phyloP scores from a whole-genome alignment of 2,888 invertebrate genomes.

The Ecdyonurus torrentis region DNA sequence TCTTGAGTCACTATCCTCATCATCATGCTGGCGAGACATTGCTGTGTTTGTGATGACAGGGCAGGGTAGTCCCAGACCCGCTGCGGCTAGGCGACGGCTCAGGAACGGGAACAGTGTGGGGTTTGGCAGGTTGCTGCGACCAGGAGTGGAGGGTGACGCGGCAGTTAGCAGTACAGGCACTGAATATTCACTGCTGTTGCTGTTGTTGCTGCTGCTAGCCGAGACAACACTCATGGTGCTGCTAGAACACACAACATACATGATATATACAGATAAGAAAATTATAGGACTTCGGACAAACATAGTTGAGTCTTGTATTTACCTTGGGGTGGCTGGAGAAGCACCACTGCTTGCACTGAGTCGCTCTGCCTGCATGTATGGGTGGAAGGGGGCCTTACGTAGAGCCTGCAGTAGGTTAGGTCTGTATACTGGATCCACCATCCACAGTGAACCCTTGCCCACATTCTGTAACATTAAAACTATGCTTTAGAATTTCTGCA shows the following conservation, averaged over 20 bases:
- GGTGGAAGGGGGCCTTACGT: constrained; percentile 72
- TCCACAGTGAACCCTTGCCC: constrained; percentile 92
- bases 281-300: too few species aligned
- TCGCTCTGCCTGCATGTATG: constrained; percentile 38
- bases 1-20: constrained; percentile 30
- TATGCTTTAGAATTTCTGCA: too few species aligned
- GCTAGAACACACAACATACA: too few species aligned
- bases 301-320: background rate
- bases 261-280: too few species aligned
- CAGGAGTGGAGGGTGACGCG: background rate
- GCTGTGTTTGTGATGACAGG: constrained; percentile 19
- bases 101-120: constrained; percentile 71
- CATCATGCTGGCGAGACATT: constrained; percentile 21
- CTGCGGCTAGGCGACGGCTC: constrained; percentile 38
- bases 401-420: constrained; percentile 78
- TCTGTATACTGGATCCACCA: constrained; percentile 82
- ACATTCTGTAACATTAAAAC: constrained; percentile 58
- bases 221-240: too few species aligned
- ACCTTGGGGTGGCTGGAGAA: too few species aligned
- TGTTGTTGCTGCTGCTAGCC: background rate
- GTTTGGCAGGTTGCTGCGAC: constrained; percentile 38
- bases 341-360: background rate
- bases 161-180: background rate
- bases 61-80: constrained; percentile 26
- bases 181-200: background rate